Conservation (phyloP, 2,888 invertebrate genomes). For the Ferrisia virgata region DNA sequence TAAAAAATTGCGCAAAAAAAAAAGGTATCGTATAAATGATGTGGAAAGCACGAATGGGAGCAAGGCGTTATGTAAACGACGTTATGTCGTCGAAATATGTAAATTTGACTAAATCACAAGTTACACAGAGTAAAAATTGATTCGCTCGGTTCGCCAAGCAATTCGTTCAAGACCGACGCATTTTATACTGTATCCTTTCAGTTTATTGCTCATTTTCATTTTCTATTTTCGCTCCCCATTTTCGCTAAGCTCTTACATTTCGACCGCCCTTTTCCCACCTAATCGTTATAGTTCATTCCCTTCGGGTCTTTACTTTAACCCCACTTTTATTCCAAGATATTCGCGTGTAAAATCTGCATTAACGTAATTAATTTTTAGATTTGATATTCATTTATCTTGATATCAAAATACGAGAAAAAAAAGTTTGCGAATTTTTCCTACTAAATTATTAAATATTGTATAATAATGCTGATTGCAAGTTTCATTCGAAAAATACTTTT, state of each 20-base stretch:
- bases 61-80: neutral
- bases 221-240: slow-evolving; percentile 43
- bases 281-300: slow-evolving; percentile 39
- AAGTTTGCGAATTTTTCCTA: slow-evolving; percentile 13
- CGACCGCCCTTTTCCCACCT: neutral
- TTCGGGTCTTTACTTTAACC: slow-evolving; percentile 34
- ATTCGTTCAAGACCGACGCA: slow-evolving; percentile 37
- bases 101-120: slow-evolving; percentile 7
- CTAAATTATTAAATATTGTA: neutral
- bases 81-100: slow-evolving; percentile 5
- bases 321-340: slow-evolving; percentile 34
- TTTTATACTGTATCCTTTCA: slow-evolving; percentile 23
- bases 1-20: neutral
- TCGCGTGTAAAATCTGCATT: slow-evolving; percentile 43
- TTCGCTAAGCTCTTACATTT: slow-evolving; percentile 32
- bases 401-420: neutral
- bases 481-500: slow-evolving; percentile 28
- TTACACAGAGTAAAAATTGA: slow-evolving; percentile 1
- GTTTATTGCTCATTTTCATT: slow-evolving; percentile 37
- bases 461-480: neutral
- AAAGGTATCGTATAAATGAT: neutral
- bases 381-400: slow-evolving; percentile 43
- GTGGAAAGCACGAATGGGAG: neutral
- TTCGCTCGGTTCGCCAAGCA: slow-evolving; percentile 17
- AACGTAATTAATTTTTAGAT: slow-evolving; percentile 42